Conservation (phyloP, 1,140 invertebrate genomes). For the Lepidurus packardi region DNA sequence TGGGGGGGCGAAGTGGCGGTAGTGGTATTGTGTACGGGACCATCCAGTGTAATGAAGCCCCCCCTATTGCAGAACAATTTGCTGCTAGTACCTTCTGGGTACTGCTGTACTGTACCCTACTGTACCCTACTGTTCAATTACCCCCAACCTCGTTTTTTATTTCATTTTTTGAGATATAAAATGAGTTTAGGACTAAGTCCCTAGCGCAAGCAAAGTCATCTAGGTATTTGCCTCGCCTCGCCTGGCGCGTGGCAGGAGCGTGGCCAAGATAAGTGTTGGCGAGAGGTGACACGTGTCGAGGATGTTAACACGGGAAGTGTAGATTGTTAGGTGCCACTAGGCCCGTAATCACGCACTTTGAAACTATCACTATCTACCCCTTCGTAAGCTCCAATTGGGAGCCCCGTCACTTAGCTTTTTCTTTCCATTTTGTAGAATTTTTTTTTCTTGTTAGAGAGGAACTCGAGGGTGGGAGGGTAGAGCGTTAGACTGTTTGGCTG, state of each 20-base stretch:
- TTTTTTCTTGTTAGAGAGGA: background rate
- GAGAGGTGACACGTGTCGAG: conserved; percentile 12
- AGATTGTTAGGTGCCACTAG: background rate
- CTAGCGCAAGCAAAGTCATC: background rate
- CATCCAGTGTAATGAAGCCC: background rate
- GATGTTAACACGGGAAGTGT: conserved; percentile 18
- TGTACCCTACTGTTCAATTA: too few relatives aligned
- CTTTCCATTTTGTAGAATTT: background rate
- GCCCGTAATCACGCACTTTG: conserved; percentile 5
- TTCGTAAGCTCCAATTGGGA: background rate
- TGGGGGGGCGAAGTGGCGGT: background rate
- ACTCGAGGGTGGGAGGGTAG: background rate
- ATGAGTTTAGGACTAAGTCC: too few relatives aligned
- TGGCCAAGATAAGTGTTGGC: background rate
- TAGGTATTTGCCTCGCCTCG: background rate
- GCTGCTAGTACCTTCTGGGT: background rate
- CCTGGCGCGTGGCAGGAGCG: background rate
- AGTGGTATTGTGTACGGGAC: background rate
- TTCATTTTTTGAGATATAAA: background rate
- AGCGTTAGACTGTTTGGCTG: too few relatives aligned
- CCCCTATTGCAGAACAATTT: conserved; percentile 8
- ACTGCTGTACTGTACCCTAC: background rate
- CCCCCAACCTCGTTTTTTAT: background rate
- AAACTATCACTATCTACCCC: background rate
- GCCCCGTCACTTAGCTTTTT: background rate